Percentiles rank a stretch among this genome's conserved stretches.
Conservation (phyloP, 2,888 invertebrate genomes). For the Ornithoptera alexandrae region DNA sequence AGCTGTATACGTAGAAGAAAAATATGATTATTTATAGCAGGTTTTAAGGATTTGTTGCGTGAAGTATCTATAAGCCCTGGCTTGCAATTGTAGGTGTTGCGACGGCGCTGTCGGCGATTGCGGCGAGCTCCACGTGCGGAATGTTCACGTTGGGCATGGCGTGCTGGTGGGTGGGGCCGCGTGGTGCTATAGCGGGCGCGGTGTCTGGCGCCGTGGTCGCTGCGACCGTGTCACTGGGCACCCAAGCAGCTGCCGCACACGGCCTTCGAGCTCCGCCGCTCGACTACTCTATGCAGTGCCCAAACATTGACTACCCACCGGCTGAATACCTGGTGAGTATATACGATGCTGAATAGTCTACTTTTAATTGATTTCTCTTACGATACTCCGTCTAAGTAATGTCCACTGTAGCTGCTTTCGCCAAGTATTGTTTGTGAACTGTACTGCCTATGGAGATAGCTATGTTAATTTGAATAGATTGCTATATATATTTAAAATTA, state of each 20-base stretch:
- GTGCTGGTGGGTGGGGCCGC: slow-evolving; percentile 88
- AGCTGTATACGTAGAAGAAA: too few relatives aligned
- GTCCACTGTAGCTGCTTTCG: too few relatives aligned
- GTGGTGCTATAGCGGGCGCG: slow-evolving; percentile 81
- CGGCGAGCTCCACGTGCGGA: slow-evolving; percentile 90
- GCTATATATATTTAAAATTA: too few relatives aligned
- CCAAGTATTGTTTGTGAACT: too few relatives aligned
- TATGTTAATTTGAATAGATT: too few relatives aligned
- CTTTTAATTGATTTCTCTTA: too few relatives aligned
- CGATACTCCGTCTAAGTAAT: too few relatives aligned
- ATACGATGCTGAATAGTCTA: neutral
- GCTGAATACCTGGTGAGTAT: slow-evolving; percentile 58
- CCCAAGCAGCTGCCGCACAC: slow-evolving; percentile 82
- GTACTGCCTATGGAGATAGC: too few relatives aligned
- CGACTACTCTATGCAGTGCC: slow-evolving; percentile 48
- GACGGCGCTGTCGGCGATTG: slow-evolving; percentile 89
- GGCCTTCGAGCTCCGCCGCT: slow-evolving; percentile 78
- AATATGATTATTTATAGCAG: too few relatives aligned
- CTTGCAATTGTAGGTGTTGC: slow-evolving; percentile 75
- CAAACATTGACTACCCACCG: slow-evolving; percentile 52
- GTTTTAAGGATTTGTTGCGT: too few relatives aligned
- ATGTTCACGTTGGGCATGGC: slow-evolving; percentile 91
- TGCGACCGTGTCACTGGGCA: slow-evolving; percentile 84
- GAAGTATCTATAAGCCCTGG: neutral
- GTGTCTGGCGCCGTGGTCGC: slow-evolving; percentile 80